These are phyloP conservation scores for Hesperia comma DNA, from an alignment of 2,888 invertebrate species.

Conservation along the genomic window DNA sequence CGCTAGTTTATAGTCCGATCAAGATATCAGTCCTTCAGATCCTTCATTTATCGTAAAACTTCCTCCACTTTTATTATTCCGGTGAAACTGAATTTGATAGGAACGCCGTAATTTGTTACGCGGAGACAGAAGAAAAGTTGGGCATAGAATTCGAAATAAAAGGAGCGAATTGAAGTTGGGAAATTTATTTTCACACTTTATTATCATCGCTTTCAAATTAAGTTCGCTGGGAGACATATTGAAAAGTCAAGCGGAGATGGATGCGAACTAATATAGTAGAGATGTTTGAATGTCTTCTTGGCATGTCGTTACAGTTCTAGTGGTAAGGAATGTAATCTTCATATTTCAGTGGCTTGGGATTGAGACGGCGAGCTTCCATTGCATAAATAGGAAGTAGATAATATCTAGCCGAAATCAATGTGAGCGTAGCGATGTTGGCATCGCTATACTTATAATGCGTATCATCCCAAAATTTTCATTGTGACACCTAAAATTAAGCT, in stretches of 20 bases:
- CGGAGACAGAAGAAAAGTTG: conserved; percentile 28
- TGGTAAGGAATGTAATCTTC: no score
- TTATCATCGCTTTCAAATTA: conserved; percentile 21
- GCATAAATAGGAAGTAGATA: no score
- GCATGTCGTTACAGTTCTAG: neutral
- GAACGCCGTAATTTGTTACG: conserved; percentile 29
- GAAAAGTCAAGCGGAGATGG: neutral
- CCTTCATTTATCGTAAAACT: conserved; percentile 32
- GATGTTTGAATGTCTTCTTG: neutral
- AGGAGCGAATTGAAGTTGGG: conserved; percentile 24
- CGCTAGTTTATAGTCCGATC: conserved; percentile 22
- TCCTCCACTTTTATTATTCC: conserved; percentile 30
- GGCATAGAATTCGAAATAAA: conserved; percentile 14
- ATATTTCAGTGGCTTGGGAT: no score
- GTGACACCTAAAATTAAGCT: no score
- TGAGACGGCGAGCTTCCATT: no score
- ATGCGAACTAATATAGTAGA: neutral
- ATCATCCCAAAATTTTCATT: no score
- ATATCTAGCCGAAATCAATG: no score
- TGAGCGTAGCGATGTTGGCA: no score
- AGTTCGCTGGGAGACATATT: neutral
- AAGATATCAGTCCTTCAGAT: conserved; percentile 29
- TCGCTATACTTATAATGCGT: no score
- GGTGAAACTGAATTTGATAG: conserved; percentile 30
- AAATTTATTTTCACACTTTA: conserved; percentile 28